Base-by-base conservation (phyloP, 2,113 vertebrate species). In the Cinclus mexicanus region DNA sequence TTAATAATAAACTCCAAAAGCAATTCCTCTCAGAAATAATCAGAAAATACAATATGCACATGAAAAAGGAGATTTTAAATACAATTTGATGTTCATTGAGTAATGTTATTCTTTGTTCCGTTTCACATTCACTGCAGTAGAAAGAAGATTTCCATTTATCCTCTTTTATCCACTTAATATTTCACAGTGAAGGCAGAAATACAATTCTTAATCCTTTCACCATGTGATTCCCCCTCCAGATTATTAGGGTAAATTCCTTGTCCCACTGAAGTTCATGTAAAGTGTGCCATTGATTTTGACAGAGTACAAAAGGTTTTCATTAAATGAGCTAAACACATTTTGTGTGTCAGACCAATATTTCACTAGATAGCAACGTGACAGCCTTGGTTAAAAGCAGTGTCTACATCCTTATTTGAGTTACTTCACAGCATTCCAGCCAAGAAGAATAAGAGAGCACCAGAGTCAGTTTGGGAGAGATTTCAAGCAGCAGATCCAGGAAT, bases 101-200 rank as follows among this genome's bases (percentile, higher is more conserved):
- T 86, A 86, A 94, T 80, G 39, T 63, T 93, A 86, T 74, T 94
- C 67, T 83, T 96, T 65, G 42, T 53, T 90, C 29, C 1, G 0
- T 82, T 94, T 75, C 69, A 95, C 81, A 46, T 85, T 90, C 63
- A 88, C 53, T 94, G 90, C 75, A 93, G 92, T 37, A 91, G 53
- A 96, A 95, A 71, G 55, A 68, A 89, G 60, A 61, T 89, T 95
- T 82, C 63, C 93, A 79, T 89, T 94, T 89, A 95, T 95, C 78
- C 83, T 85, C 69, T 89, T 95, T 94, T 89, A 96, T 92, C 93
- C 84, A 87, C 78, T 95, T 70, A 82, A 82, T 96, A 95, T 92
- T 94, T 95, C 91, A 87, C 89, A 96, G 89, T 56, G 61, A 94
- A 96, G 78, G 81, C 93, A 97, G 89, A 96, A 95, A 95, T 95